Evolutionary conservation across 2,113 vertebrate species (phyloP).

Genomic region (Lepidothrix coronata): DNA sequence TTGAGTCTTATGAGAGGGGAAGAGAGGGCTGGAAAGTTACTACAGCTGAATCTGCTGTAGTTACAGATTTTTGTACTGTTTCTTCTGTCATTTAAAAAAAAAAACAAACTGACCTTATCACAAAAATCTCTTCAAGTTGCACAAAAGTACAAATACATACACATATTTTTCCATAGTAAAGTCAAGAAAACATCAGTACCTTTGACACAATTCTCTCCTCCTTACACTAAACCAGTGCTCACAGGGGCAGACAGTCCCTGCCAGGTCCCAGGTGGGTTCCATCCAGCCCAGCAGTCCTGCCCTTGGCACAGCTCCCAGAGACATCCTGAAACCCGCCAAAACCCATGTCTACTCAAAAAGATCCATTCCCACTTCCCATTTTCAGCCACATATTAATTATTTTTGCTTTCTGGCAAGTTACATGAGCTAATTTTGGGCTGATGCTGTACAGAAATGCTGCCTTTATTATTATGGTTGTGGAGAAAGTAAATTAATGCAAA

Average conservation of each 20-base stretch:
- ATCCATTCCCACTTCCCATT: background rate
- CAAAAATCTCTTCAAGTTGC: background rate
- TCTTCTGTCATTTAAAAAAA: background rate
- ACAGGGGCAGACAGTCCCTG: fast-evolving
- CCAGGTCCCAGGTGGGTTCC: background rate
- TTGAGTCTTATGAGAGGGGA: background rate
- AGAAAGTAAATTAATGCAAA: conserved; percentile 74
- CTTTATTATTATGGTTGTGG: conserved; percentile 62
- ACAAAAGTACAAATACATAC: background rate
- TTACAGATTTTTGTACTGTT: background rate
- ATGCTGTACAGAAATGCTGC: background rate
- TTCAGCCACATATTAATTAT: conserved; percentile 14
- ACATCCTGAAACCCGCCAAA: fast-evolving
- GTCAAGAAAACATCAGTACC: background rate
- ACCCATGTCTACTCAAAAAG: background rate
- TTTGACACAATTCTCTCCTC: background rate
- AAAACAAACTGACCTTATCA: background rate
- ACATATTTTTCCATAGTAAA: background rate
- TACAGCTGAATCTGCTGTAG: background rate
- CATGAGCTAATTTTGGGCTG: conserved; percentile 21
- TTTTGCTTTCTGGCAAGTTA: conserved; percentile 48
- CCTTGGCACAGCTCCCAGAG: background rate
- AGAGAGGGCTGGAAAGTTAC: background rate
- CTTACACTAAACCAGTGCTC: fast-evolving
- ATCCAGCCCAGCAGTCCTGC: background rate